A percentile compares a stretch with the other conserved stretches of the same genome.
Evolutionary conservation across 2,113 vertebrate species (phyloP).

Genomic region (Poeciliopsis occidentalis): DNA sequence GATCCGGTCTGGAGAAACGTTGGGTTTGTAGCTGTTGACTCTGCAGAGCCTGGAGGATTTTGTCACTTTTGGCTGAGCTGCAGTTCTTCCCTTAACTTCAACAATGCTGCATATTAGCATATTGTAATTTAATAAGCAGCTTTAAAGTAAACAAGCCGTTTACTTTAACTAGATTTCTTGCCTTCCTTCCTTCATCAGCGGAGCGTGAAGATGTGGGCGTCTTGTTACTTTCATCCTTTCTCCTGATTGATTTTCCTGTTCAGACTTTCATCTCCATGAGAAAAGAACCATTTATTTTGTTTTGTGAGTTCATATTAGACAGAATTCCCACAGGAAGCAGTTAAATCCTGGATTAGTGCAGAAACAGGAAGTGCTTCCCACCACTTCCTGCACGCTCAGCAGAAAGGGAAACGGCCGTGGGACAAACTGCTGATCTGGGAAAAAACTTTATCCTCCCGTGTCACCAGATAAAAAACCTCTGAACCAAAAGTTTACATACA

Average conservation of each 20-base stretch:
- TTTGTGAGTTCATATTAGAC: constrained; percentile 5
- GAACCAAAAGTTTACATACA: too few relatives aligned
- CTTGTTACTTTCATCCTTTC: background rate
- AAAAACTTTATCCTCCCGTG: constrained; percentile 34
- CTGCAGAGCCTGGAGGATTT: too few relatives aligned
- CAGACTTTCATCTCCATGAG: constrained; percentile 18
- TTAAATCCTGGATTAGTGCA: background rate
- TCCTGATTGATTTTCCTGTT: background rate
- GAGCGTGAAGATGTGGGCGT: background rate
- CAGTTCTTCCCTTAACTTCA: too few relatives aligned
- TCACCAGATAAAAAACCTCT: background rate
- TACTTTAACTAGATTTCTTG: background rate
- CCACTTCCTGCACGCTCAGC: constrained; percentile 37
- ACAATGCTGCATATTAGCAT: too few relatives aligned
- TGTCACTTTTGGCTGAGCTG: too few relatives aligned
- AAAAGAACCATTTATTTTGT: constrained; percentile 11
- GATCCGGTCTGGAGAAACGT: too few relatives aligned
- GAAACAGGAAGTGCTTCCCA: constrained; percentile 17
- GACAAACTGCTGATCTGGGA: constrained; percentile 49
- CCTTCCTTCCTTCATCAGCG: background rate
- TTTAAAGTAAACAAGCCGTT: background rate
- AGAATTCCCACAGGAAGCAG: background rate
- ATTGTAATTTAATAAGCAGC: too few relatives aligned
- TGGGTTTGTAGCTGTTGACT: too few relatives aligned
- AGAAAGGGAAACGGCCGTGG: constrained; percentile 14